A percentile compares a stretch with the other conserved stretches of the same genome.
Evolutionary conservation across 2,888 invertebrate species (phyloP).

Genomic region (Ormia ochracea): DNA sequence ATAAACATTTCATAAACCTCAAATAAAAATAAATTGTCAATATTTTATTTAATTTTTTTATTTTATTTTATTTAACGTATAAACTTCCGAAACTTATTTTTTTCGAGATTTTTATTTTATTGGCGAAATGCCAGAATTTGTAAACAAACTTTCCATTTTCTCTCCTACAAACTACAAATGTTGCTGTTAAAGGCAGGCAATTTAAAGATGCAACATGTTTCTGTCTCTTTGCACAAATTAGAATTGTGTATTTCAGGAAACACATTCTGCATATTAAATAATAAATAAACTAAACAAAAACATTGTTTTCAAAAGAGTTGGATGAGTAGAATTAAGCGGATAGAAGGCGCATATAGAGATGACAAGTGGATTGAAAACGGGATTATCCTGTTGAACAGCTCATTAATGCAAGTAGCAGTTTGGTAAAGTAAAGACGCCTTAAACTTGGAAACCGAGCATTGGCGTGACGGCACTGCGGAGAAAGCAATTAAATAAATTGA

Average conservation of each 20-base stretch:
- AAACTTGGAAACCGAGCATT: background rate
- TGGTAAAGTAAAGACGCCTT: background rate
- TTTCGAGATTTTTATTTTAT: background rate
- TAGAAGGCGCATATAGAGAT: background rate
- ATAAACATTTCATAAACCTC: too few relatives aligned
- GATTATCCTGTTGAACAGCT: conserved; percentile 5
- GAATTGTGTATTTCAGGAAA: conserved; percentile 61
- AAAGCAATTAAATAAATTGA: background rate
- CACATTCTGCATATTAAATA: conserved; percentile 30
- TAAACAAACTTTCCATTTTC: conserved; percentile 8
- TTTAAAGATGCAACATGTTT: background rate
- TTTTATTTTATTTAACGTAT: background rate
- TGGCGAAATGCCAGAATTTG: conserved; percentile 40
- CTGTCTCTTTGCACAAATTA: background rate
- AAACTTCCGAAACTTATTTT: background rate
- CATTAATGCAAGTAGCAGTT: background rate
- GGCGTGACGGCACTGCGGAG: background rate
- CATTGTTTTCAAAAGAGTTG: background rate
- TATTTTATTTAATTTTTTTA: conserved; percentile 13
- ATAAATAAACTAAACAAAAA: conserved; percentile 24
- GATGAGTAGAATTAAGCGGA: background rate
- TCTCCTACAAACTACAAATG: conserved; percentile 27
- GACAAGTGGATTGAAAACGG: conserved; percentile 3
- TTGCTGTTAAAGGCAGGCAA: conserved; percentile 4
- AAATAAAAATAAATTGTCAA: background rate